A percentile compares a stretch with the other conserved stretches of the same genome.
Evolutionary conservation across 1,140 invertebrate species (phyloP).

Genomic region (Neotoxoptera formosana): DNA sequence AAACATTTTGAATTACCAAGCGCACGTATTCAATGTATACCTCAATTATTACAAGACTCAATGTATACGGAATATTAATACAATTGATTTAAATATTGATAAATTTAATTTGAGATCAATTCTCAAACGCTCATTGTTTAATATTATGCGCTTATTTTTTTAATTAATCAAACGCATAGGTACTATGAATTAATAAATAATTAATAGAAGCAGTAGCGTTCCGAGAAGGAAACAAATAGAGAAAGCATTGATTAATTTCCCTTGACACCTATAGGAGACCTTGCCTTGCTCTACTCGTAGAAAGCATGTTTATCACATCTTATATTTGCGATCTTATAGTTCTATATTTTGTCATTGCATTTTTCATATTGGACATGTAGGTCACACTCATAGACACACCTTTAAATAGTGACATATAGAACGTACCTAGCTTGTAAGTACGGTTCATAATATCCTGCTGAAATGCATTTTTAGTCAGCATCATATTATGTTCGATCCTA

Average conservation of each 20-base stretch:
- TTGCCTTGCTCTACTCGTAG: conserved; percentile 19
- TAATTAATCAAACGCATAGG: neutral
- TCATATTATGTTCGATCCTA: neutral
- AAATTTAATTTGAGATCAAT: neutral
- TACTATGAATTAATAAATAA: neutral
- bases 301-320: neutral
- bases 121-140: neutral
- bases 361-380: conserved; percentile 36
- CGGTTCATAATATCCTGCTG: neutral
- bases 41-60: neutral
- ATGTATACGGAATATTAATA: neutral
- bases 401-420: conserved; percentile 8
- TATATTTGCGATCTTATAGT: neutral
- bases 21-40: neutral
- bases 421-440: neutral
- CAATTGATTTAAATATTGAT: neutral
- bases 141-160: neutral
- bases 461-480: neutral
- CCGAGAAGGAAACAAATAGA: neutral
- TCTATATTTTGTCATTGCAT: conserved; percentile 18
- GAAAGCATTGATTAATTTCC: conserved; percentile 17
- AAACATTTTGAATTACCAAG: neutral
- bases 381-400: conserved; percentile 25
- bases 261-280: conserved; percentile 18
- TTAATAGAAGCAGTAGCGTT: neutral